These are phyloP conservation scores for Notothenia coriiceps DNA, from an alignment of 2,113 vertebrate genomes.

Conservation along the genomic window DNA sequence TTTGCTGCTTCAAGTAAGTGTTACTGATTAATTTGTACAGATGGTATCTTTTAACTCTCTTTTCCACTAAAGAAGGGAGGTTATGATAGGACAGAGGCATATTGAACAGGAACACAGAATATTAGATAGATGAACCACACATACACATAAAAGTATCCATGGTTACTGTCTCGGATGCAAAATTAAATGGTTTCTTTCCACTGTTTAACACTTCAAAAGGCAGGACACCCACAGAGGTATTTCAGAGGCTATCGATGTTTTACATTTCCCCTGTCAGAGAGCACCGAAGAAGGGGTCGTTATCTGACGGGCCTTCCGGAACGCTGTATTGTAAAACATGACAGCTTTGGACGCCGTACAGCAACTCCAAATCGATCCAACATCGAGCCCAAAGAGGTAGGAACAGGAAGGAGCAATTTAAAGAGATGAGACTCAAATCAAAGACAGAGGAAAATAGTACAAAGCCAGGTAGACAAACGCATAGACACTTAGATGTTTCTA, in stretches of 20 bases:
- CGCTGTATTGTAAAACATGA: constrained; percentile 64
- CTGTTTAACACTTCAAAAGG: constrained; percentile 15
- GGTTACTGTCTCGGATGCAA: background rate
- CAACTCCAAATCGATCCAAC: constrained; percentile 51
- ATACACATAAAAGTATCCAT: constrained; percentile 3
- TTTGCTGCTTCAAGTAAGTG: background rate
- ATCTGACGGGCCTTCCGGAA: constrained; percentile 48
- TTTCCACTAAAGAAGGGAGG: background rate
- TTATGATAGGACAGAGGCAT: background rate
- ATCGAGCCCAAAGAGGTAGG: constrained; percentile 16
- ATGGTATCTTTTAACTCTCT: background rate
- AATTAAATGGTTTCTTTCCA: background rate
- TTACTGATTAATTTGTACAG: background rate
- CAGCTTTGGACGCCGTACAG: constrained; percentile 38
- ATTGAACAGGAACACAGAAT: background rate
- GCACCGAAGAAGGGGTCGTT: constrained; percentile 43
- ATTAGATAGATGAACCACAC: background rate
- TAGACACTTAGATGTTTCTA: background rate
- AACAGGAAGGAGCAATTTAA: constrained; percentile 19
- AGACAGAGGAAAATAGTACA: background rate
- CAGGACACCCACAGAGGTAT: constrained; percentile 14
- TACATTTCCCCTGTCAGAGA: constrained; percentile 49
- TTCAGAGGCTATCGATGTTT: constrained; percentile 46
- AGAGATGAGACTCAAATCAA: constrained; percentile 14
- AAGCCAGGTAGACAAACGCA: background rate